A percentile compares a stretch with the other conserved stretches of the same genome.
These are phyloP conservation scores for Papilio protenor DNA, from an alignment of 2,888 invertebrate species.

Conservation along the genomic window DNA sequence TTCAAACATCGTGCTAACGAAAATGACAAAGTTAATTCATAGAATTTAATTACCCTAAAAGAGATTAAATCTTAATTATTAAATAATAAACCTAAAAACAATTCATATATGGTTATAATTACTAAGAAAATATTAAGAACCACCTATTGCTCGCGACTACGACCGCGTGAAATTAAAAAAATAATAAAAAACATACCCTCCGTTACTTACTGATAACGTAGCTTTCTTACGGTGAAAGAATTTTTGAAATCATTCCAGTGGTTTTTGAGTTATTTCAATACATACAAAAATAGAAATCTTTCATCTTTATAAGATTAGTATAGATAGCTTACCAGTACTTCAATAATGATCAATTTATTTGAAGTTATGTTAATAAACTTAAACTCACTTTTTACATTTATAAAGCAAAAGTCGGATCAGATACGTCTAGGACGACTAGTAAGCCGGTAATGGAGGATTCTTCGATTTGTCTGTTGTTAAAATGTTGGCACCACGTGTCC, in stretches of 20 bases:
- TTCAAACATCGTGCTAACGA: not conserved
- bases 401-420: not conserved
- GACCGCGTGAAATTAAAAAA: too few relatives aligned
- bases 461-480: not conserved
- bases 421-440: not conserved
- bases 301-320: too few relatives aligned
- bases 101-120: not conserved
- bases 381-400: not conserved
- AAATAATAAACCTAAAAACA: not conserved
- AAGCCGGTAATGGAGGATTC: not conserved
- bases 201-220: too few relatives aligned
- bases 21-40: not conserved
- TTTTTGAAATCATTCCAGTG: too few relatives aligned
- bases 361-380: not conserved
- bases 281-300: too few relatives aligned
- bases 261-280: too few relatives aligned
- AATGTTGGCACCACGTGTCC: conserved; percentile 12
- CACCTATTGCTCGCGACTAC: too few relatives aligned
- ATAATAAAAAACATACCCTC: too few relatives aligned
- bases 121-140: not conserved
- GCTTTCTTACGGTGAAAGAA: too few relatives aligned
- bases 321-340: not conserved
- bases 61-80: not conserved
- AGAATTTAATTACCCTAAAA: not conserved
- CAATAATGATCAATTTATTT: not conserved